Conservation (phyloP, 1,140 invertebrate species). For the Drosophila quadrilineata region DNA sequence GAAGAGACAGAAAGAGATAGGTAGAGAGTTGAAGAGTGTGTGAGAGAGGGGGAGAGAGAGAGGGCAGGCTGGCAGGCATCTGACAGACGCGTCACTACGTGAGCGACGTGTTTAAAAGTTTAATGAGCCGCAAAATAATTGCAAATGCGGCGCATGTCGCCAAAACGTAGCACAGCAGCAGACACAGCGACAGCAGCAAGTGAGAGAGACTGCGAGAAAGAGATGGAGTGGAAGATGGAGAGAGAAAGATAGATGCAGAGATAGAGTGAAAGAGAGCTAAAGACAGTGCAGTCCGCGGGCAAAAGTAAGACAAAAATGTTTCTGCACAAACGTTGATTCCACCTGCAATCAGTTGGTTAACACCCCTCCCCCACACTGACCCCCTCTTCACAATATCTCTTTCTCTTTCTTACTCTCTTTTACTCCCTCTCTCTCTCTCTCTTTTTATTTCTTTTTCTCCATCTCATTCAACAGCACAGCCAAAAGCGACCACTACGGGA, state of each 20-base stretch:
- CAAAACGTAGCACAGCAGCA: constrained; percentile 66
- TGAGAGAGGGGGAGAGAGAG: neutral
- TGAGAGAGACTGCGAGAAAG: no score
- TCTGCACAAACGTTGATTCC: no score
- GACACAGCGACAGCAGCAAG: constrained; percentile 16
- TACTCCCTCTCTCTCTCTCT: no score
- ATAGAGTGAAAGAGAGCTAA: constrained; percentile 5
- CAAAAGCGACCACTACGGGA: constrained; percentile 12
- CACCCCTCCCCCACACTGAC: constrained; percentile 24
- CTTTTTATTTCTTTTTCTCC: no score
- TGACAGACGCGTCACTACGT: constrained; percentile 79
- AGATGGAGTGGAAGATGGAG: constrained; percentile 5
- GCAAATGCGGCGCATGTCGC: constrained; percentile 77
- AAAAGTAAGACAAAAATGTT: no score
- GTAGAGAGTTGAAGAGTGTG: no score
- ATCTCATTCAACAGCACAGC: no score
- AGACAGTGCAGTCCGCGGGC: no score
- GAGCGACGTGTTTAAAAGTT: constrained; percentile 81
- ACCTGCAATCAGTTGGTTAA: constrained; percentile 27
- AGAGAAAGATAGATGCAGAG: constrained; percentile 19
- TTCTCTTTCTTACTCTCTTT: no score
- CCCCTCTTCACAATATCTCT: no score
- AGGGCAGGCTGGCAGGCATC: constrained; percentile 60
- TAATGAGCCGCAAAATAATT: constrained; percentile 81
- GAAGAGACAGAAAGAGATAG: constrained; percentile 13